phyloP scores from a whole-genome alignment of 2,113 vertebrate species.

The Cololabis saira region DNA sequence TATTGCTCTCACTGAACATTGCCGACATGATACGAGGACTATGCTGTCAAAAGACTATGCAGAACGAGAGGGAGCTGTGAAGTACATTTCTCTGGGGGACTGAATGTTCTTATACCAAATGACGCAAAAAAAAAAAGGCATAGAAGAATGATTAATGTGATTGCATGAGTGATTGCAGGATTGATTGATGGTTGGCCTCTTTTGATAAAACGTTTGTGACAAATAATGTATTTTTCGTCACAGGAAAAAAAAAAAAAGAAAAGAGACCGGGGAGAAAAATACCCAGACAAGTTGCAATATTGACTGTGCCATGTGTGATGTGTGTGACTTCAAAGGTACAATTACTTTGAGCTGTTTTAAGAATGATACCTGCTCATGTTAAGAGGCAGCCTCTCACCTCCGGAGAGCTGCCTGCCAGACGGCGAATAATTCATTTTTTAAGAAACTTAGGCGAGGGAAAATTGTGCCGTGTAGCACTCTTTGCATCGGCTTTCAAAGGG shows the following conservation, averaged over 20 bases:
- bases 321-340: slow-evolving; percentile 81
- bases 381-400: slow-evolving; percentile 78
- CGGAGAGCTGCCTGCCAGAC: slow-evolving; percentile 76
- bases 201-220: slow-evolving; percentile 75
- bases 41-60: slow-evolving; percentile 54
- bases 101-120: slow-evolving; percentile 58
- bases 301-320: slow-evolving; percentile 76
- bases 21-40: slow-evolving; percentile 57
- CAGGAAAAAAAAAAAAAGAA: slow-evolving; percentile 81
- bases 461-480: slow-evolving; percentile 66
- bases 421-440: slow-evolving; percentile 77
- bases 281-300: slow-evolving; percentile 78
- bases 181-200: slow-evolving; percentile 74
- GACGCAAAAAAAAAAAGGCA: slow-evolving; percentile 70
- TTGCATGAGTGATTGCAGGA: slow-evolving; percentile 75
- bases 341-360: slow-evolving; percentile 82
- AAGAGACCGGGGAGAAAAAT: slow-evolving; percentile 64
- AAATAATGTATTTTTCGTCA: slow-evolving; percentile 84
- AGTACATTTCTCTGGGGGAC: slow-evolving; percentile 64
- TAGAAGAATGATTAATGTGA: slow-evolving; percentile 73
- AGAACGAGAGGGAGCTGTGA: slow-evolving; percentile 51
- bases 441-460: slow-evolving; percentile 71
- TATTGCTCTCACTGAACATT: slow-evolving; percentile 55
- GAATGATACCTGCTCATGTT: slow-evolving; percentile 80
- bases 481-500: slow-evolving; percentile 77